Evolutionary conservation across 1,140 invertebrate species (phyloP), one percentile per base, ranked within the genome.

Genomic region (Zaprionus capensis): DNA sequence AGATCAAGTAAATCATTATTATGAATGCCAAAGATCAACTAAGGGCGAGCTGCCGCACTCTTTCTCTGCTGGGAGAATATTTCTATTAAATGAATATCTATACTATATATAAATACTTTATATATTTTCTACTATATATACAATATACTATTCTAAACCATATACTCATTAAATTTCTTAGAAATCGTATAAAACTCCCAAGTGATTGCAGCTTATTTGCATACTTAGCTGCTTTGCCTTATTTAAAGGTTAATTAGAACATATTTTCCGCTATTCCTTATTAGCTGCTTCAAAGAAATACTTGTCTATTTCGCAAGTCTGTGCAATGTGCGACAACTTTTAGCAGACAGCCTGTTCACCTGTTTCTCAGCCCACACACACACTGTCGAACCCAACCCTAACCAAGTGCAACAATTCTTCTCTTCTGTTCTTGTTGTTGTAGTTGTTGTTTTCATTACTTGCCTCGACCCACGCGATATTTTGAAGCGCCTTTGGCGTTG

Each of bases 331-430:
- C 11, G 20, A 11, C 20, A 51, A 51, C 46, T 51, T 51, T 4
- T 51, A 4, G 46, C 46, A 24, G 46, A 51, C 46, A 51, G 11
- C n/a, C n/a, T 69, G 56, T 69, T 69, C 38, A 61, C 56, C 66
- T 22, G 14, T 17, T 46, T 46, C 6, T 15, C 64, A n/a, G 41
- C 63, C 70, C 70, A 67, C 70, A 59, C 51, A 59, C 38, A 24
- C 22, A 53, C 6, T 41, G 17, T 22, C 36, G n/a, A 22, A 20
- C 56, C 24, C 20, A 46, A 17, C 46, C 46, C 46, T 6, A 55
- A 55, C 36, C 49, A 24, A 46, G 58, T 69, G 72, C 72, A 63
- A 66, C 14, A 57, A 9, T 66, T 46, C 57, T 41, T 41, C 41
- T 46, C 41, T 9, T n/a, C 31, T 44, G 15, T 44, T 41, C 14